Conservation (phyloP, 1,140 invertebrate species). For the Rhagoletis pomonella region DNA sequence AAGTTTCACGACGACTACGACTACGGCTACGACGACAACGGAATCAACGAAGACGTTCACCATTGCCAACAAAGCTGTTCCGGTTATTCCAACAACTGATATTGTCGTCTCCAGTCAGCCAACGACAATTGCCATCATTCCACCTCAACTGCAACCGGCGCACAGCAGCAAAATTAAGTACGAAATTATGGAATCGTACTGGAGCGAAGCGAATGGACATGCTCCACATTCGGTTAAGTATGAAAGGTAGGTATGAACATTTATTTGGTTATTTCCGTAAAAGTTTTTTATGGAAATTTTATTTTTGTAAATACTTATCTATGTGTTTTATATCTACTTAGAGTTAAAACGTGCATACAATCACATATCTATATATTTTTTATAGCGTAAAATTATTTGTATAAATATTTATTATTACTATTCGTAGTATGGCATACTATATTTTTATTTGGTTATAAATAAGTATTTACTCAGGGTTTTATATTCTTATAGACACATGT, state of each 20-base stretch:
- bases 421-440: too few relatives aligned
- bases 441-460: too few relatives aligned
- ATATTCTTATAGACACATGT: too few relatives aligned
- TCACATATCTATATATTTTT: not conserved
- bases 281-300: not conserved
- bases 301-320: not conserved
- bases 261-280: not conserved
- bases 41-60: not conserved
- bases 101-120: slow-evolving; percentile 29
- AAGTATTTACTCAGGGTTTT: too few relatives aligned
- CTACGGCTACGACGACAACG: not conserved
- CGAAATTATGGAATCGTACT: slow-evolving; percentile 71
- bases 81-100: not conserved
- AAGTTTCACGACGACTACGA: not conserved
- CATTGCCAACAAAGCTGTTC: not conserved
- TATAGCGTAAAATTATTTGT: too few relatives aligned
- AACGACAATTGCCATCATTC: slow-evolving; percentile 26
- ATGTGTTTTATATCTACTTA: slow-evolving; percentile 21
- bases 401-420: too few relatives aligned
- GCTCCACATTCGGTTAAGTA: slow-evolving; percentile 74
- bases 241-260: slow-evolving; percentile 71
- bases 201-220: slow-evolving; percentile 72
- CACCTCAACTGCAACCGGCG: slow-evolving; percentile 9
- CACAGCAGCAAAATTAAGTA: slow-evolving; percentile 56
- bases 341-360: not conserved